Base-by-base conservation (phyloP, 2,113 vertebrate species). In the Onychorhynchus coronatus region DNA sequence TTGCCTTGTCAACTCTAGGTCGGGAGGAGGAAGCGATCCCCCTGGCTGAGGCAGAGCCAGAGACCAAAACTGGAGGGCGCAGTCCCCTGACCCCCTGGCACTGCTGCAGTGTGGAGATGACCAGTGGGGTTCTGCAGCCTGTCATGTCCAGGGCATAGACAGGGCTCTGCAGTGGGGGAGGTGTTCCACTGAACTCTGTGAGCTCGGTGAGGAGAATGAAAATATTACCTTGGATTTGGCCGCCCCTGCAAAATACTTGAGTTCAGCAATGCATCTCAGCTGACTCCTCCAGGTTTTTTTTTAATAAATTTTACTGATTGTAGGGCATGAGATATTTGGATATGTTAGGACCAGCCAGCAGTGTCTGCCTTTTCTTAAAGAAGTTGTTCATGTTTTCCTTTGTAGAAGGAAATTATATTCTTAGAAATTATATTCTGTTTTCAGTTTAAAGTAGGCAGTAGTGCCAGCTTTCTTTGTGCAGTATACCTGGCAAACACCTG, bases 51-150 rank as follows among this genome's bases (percentile, higher is more conserved):
- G 19, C 7, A 68, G 13, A 4, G 1, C 20, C 27, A 31, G 41
- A 18, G 31, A n/a, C 19, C 2, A 5, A 66, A 75, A 42, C 2
- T 7, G 27, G 11, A 84, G 8, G 4, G 6, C 6, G 8, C 8
- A 49, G 20, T 9, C 1, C 10, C 5, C 17, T 31, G 20, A 24
- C 2, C 22, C 3, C 8, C 1, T 1, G 14, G 27, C 2, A 1
- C n/a, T 14, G 39, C 49, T 52, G 8, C 55, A 12, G n/a, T n/a
- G n/a, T n/a, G n/a, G 55, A n/a, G 18, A 9, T n/a, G 25, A 35
- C 21, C 42, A n/a, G 17, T 23, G 12, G 6, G n/a, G 12, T 27
- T n/a, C 27, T 31, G 12, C 28, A 27, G 11, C 44, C 6, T 80
- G 11, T 76, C 20, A 19, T 14, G 11, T 24, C 13, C 31, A 44